Evolutionary conservation across 2,888 invertebrate species (phyloP).

Genomic region (Drosophila tanythrix): DNA sequence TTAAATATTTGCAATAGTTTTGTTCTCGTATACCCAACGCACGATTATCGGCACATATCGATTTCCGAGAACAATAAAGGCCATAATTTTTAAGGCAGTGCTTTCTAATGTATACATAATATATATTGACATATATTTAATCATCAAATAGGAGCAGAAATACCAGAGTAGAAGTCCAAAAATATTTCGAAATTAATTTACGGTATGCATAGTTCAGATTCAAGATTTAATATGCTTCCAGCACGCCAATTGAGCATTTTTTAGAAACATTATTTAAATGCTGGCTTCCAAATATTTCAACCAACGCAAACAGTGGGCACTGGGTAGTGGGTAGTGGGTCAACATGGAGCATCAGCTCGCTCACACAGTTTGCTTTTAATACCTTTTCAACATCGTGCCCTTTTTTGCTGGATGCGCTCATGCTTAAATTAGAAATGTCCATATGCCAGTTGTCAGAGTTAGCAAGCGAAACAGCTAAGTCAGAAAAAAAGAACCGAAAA

Average conservation of each 20-base stretch:
- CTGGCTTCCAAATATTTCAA: background rate
- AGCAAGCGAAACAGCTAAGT: constrained; percentile 26
- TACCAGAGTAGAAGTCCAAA: background rate
- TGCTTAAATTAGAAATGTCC: constrained; percentile 75
- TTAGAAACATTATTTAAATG: background rate
- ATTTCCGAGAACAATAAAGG: background rate
- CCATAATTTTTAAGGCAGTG: background rate
- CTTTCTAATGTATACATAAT: background rate
- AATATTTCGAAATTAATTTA: too few relatives aligned
- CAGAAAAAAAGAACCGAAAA: constrained; percentile 1
- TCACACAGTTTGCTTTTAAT: constrained; percentile 35
- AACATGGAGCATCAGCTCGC: constrained; percentile 23
- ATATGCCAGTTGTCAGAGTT: constrained; percentile 61
- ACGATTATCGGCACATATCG: background rate
- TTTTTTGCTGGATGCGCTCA: constrained; percentile 59
- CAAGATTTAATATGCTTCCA: background rate
- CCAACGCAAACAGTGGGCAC: background rate
- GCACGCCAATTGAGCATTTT: background rate
- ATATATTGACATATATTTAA: background rate
- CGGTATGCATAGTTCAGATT: background rate
- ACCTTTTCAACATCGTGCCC: constrained; percentile 9
- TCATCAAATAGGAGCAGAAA: background rate
- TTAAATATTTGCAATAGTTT: background rate
- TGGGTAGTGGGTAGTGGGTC: constrained; percentile 3
- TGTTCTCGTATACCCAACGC: background rate